Evolutionary conservation across 2,113 vertebrate genomes (phyloP).

Genomic region (Diphyllodes magnificus): DNA sequence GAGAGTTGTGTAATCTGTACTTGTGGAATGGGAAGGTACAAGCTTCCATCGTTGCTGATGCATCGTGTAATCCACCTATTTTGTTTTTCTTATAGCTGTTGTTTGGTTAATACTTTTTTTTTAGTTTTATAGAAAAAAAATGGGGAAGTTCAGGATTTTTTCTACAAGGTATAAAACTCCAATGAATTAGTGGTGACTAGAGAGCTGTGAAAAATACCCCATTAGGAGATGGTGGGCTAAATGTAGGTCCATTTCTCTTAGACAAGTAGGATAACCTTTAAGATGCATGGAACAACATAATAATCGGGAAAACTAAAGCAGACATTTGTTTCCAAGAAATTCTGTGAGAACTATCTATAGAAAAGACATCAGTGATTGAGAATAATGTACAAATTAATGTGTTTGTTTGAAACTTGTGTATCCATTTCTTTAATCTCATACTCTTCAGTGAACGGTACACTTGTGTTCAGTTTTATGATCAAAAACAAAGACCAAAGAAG

Average conservation of each 20-base stretch:
- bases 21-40: slow-evolving; percentile 42
- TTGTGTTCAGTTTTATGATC: slow-evolving; percentile 70
- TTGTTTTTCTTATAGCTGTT: slow-evolving; percentile 16
- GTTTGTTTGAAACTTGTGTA: slow-evolving; percentile 51
- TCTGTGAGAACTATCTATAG: slow-evolving; percentile 51
- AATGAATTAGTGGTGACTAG: slow-evolving; percentile 20
- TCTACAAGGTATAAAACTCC: slow-evolving; percentile 59
- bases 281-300: slow-evolving; percentile 45
- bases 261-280: slow-evolving; percentile 65
- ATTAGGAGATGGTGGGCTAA: slow-evolving; percentile 1
- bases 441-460: slow-evolving; percentile 62
- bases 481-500: slow-evolving; percentile 84
- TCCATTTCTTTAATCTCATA: slow-evolving; percentile 40
- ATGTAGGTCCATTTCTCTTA: slow-evolving; percentile 43
- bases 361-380: slow-evolving; percentile 38
- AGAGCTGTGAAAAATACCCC: slow-evolving; percentile 41
- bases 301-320: slow-evolving; percentile 47
- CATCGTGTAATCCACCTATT: not conserved
- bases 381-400: slow-evolving; percentile 1
- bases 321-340: slow-evolving; percentile 66
- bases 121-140: not conserved
- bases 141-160: slow-evolving; percentile 26
- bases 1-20: slow-evolving; percentile 35
- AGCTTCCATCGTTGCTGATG: slow-evolving; percentile 53
- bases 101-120: not conserved